These are phyloP conservation scores for Tragelaphus strepsiceros DNA, from an alignment of 2,113 vertebrate species.

Conservation along the genomic window DNA sequence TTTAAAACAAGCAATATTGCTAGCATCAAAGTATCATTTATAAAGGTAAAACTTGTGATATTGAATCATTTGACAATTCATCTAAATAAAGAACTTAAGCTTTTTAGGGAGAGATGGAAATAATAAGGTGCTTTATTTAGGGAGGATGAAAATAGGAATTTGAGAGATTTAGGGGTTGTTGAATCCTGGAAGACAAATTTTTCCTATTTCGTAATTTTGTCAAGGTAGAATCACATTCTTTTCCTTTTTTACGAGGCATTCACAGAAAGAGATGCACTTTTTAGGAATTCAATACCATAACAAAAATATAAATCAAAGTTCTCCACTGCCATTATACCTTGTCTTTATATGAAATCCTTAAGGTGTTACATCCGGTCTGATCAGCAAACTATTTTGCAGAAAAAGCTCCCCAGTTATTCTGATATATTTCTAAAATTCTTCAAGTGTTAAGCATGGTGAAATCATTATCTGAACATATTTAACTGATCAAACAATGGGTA, in stretches of 20 bases:
- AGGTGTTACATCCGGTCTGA: background rate
- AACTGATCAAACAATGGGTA: background rate
- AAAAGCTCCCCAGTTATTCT: background rate
- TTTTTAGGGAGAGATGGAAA: background rate
- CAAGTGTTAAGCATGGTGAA: background rate
- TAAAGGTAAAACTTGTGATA: background rate
- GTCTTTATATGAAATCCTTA: background rate
- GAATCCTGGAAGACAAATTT: background rate
- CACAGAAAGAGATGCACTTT: background rate
- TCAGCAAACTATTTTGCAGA: background rate
- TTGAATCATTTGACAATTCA: background rate
- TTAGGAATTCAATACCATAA: background rate
- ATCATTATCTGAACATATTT: background rate
- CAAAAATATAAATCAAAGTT: background rate
- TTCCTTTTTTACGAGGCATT: background rate
- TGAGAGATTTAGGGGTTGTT: background rate
- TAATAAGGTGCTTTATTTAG: background rate
- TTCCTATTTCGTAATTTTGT: background rate
- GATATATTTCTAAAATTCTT: background rate
- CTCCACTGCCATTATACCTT: background rate
- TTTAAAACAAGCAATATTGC: background rate
- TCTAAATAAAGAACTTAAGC: background rate
- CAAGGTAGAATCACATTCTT: background rate
- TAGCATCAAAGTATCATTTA: background rate
- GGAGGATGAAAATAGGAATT: background rate